Percentiles rank a stretch among this genome's conserved stretches.
Conservation (phyloP, 2,113 vertebrate species). For the Cottus gobio region DNA sequence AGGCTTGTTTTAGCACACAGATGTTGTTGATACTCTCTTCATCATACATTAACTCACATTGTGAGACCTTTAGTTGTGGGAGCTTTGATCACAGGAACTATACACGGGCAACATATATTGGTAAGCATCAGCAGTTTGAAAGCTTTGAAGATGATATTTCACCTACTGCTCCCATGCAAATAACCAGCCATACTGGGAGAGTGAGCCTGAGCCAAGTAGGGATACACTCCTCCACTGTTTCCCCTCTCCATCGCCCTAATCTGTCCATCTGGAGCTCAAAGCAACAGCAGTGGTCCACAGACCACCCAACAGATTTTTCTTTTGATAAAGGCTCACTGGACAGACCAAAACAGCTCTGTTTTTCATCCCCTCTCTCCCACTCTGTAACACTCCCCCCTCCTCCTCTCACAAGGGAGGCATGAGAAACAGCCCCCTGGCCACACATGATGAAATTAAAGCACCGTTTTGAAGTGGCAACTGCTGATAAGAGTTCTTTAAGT, state of each 20-base stretch:
- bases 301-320: constrained; percentile 72
- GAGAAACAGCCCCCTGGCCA: constrained; percentile 48
- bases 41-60: neutral
- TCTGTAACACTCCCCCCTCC: constrained; percentile 18
- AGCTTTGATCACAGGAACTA: constrained; percentile 6
- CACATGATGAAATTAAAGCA: constrained; percentile 61
- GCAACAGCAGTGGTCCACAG: constrained; percentile 66
- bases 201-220: constrained; percentile 80
- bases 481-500: constrained; percentile 8
- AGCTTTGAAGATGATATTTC: constrained; percentile 58
- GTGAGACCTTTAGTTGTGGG: neutral
- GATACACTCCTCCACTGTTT: constrained; percentile 79
- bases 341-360: constrained; percentile 68
- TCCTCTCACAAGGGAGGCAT: constrained; percentile 28
- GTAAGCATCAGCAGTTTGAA: constrained; percentile 67
- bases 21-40: neutral
- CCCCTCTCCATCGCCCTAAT: constrained; percentile 70
- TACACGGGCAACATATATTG: constrained; percentile 31
- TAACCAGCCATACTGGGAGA: constrained; percentile 77
- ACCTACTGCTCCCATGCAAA: constrained; percentile 76
- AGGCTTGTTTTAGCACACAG: neutral
- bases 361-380: constrained; percentile 47
- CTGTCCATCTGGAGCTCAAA: constrained; percentile 79
- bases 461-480: neutral
- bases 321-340: constrained; percentile 72